Percentiles rank a stretch among this genome's conserved stretches.
Conservation (phyloP, 2,888 invertebrate genomes). For the Plutella xylostella region DNA sequence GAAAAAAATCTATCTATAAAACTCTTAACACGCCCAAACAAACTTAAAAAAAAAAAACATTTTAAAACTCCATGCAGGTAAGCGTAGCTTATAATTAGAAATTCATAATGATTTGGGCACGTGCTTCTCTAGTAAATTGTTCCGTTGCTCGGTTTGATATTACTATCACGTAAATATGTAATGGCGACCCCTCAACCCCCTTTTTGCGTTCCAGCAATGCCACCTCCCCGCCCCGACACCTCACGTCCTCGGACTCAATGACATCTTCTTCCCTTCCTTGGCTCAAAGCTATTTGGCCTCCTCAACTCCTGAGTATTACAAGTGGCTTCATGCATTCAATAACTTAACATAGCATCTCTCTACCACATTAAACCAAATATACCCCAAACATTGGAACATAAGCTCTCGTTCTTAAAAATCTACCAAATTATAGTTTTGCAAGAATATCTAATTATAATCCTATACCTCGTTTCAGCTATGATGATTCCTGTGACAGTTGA, state of each 20-base stretch:
- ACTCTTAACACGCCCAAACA: no score
- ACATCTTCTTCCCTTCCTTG: slow-evolving; percentile 11
- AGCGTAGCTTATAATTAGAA: slow-evolving; percentile 37
- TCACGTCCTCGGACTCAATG: slow-evolving; percentile 20
- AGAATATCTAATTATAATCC: no score
- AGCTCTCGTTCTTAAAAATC: no score
- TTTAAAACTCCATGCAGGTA: slow-evolving; percentile 25
- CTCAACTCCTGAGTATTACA: no score
- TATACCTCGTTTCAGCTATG: no score
- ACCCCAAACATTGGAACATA: no score
- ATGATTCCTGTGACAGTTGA: no score
- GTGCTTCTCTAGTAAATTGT: slow-evolving; percentile 26
- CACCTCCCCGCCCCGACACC: slow-evolving; percentile 16
- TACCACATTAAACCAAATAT: no score
- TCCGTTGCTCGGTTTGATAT: slow-evolving; percentile 26
- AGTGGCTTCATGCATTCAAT: no score
- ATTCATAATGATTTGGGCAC: slow-evolving; percentile 34
- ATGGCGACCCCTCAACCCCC: slow-evolving; percentile 20
- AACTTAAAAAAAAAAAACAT: slow-evolving; percentile 9
- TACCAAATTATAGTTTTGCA: no score
- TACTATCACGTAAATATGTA: slow-evolving; percentile 38
- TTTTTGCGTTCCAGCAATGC: background rate
- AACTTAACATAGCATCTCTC: no score
- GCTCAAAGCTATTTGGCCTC: background rate
- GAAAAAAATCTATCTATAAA: no score